These are phyloP conservation scores for Isotomurus palustris DNA, from an alignment of 2,888 invertebrate species.

Conservation along the genomic window DNA sequence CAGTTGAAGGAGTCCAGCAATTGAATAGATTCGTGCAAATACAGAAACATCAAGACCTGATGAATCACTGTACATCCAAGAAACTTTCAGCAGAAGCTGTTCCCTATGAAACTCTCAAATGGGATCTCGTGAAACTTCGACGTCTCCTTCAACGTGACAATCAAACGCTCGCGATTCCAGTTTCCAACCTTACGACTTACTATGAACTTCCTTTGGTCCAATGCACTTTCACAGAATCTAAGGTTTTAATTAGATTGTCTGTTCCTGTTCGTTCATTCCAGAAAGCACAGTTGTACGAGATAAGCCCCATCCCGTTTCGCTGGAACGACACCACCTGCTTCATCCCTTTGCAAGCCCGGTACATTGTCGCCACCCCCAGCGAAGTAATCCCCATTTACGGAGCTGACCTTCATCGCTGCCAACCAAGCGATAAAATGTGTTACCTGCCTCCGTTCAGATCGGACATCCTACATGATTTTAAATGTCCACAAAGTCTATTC, in stretches of 20 bases:
- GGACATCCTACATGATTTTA: background rate
- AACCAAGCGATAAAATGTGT: conserved; percentile 3
- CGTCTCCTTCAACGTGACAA: background rate
- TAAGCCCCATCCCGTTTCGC: background rate
- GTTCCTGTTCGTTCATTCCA: conserved; percentile 6
- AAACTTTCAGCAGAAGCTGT: conserved; percentile 4
- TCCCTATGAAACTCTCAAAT: background rate
- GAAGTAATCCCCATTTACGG: conserved; percentile 11
- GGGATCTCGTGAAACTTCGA: background rate
- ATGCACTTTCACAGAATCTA: background rate
- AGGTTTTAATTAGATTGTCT: conserved; percentile 2
- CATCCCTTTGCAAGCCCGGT: conserved; percentile 7
- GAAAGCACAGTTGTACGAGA: background rate
- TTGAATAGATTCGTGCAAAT: background rate
- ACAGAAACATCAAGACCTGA: background rate
- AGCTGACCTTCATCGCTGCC: conserved; percentile 12
- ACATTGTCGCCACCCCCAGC: background rate
- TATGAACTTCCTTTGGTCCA: conserved; percentile 3
- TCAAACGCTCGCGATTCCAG: conserved; percentile 1
- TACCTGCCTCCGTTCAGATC: conserved; percentile 11
- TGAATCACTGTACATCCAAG: conserved; percentile 6
- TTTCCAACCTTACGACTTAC: background rate
- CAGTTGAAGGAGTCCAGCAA: background rate
- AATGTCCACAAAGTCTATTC: conserved; percentile 7
- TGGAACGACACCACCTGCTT: conserved; percentile 14